Evolutionary conservation across 1,140 invertebrate species (phyloP).

Genomic region (Pseudomyrmex gracilis): DNA sequence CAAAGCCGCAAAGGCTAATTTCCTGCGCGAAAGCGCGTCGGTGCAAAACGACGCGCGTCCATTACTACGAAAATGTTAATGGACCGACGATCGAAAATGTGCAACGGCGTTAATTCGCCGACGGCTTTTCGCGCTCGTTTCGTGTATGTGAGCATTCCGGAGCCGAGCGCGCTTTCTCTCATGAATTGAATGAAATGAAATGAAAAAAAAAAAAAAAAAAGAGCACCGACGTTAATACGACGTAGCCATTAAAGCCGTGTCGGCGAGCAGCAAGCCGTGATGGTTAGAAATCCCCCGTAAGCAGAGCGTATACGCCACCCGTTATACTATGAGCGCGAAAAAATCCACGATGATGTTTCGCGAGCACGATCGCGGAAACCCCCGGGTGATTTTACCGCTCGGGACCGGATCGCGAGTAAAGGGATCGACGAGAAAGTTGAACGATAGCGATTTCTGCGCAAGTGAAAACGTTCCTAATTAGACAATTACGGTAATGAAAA

Average conservation of each 20-base stretch:
- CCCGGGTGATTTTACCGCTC: conserved; percentile 2
- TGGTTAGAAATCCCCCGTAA: conserved; percentile 78
- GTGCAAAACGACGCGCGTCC: background rate
- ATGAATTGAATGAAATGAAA: conserved; percentile 68
- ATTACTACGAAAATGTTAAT: conserved; percentile 11
- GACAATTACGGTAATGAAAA: conserved; percentile 18
- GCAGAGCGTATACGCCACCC: conserved; percentile 75
- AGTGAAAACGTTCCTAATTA: conserved; percentile 46
- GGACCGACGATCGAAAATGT: conserved; percentile 22
- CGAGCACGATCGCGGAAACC: conserved; percentile 34
- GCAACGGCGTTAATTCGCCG: conserved; percentile 22
- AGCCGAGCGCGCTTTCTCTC: conserved; percentile 74
- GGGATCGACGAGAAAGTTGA: conserved; percentile 43
- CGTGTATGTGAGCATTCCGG: conserved; percentile 9
- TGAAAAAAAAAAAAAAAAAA: conserved; percentile 1
- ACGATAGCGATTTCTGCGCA: conserved; percentile 43
- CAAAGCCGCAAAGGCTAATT: background rate
- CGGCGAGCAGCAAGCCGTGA: conserved; percentile 71
- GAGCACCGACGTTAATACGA: conserved; percentile 40
- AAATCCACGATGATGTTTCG: conserved; percentile 27
- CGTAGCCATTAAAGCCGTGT: conserved; percentile 71
- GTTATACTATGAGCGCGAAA: conserved; percentile 58
- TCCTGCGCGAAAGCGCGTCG: background rate
- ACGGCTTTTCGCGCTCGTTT: conserved; percentile 50
- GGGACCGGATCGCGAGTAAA: background rate